These are phyloP conservation scores for Harpagifer antarcticus DNA, from an alignment of 2,797 vertebrate species.

Conservation along the genomic window DNA sequence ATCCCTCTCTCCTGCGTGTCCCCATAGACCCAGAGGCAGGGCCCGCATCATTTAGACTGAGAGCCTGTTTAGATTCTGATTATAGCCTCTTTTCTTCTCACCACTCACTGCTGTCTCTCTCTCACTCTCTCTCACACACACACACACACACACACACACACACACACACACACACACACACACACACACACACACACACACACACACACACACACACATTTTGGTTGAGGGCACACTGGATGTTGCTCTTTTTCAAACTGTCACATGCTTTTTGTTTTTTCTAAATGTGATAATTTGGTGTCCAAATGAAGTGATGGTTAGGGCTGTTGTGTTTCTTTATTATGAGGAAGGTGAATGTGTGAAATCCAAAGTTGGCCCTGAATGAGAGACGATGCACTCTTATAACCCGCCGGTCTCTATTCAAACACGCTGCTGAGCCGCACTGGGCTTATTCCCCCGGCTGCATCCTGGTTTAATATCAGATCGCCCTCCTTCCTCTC, in stretches of 20 bases:
- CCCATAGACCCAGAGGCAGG: conserved; percentile 76
- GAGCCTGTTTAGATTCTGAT: conserved; percentile 86
- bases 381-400: conserved; percentile 36
- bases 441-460: conserved; percentile 26
- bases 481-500: conserved; percentile 60
- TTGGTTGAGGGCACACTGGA: conserved; percentile 14
- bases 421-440: conserved; percentile 39
- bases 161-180: conserved; percentile 7
- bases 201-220: conserved; percentile 19
- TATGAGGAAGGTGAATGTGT: conserved; percentile 50
- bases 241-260: conserved; percentile 18
- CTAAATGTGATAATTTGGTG: conserved; percentile 11
- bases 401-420: conserved; percentile 38
- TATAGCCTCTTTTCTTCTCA: conserved; percentile 78
- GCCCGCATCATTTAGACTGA: conserved; percentile 84
- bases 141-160: conserved; percentile 15
- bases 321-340: conserved; percentile 3
- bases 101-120: conserved; percentile 42
- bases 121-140: conserved; percentile 24
- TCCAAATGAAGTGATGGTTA: background rate
- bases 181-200: conserved; percentile 28
- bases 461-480: conserved; percentile 67
- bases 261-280: conserved; percentile 53
- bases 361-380: conserved; percentile 41
- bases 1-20: conserved; percentile 79